These are phyloP conservation scores for Drosophila sulfurigaster DNA, from an alignment of 1,140 invertebrate species.

Conservation along the genomic window DNA sequence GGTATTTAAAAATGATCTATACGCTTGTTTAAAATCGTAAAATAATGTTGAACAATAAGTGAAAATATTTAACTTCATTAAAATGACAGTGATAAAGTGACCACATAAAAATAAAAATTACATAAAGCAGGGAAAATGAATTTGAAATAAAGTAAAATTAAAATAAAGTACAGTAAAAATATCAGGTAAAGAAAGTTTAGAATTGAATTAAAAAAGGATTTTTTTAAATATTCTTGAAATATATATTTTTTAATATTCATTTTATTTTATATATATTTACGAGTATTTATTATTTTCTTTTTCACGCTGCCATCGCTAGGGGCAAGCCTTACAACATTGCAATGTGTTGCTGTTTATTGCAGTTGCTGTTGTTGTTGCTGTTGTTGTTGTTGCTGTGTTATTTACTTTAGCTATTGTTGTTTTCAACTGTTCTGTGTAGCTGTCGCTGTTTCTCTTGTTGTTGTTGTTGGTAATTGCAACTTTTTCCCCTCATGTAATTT, in stretches of 20 bases:
- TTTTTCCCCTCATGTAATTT: constrained; percentile 67
- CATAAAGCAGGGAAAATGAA: too few relatives aligned
- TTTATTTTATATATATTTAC: background rate
- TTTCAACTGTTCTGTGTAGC: constrained; percentile 34
- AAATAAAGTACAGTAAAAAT: too few relatives aligned
- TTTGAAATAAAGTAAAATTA: too few relatives aligned
- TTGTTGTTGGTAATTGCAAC: constrained; percentile 68
- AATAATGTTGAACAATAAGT: too few relatives aligned
- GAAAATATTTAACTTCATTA: too few relatives aligned
- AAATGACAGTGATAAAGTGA: too few relatives aligned
- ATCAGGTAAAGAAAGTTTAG: too few relatives aligned
- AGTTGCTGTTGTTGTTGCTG: constrained; percentile 43
- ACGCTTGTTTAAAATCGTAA: too few relatives aligned
- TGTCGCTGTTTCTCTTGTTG: constrained; percentile 49
- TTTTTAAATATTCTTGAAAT: background rate
- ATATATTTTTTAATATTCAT: background rate
- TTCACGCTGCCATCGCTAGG: constrained; percentile 33
- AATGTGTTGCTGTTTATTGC: constrained; percentile 61
- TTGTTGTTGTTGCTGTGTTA: constrained; percentile 46
- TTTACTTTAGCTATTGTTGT: constrained; percentile 57
- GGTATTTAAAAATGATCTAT: too few relatives aligned
- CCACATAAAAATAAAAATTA: too few relatives aligned
- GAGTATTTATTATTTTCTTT: background rate
- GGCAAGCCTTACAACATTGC: constrained; percentile 42
- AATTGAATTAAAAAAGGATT: too few relatives aligned